A percentile compares a stretch with the other conserved stretches of the same genome.
phyloP scores from a whole-genome alignment of 2,797 vertebrate genomes.

The Loriculus beryllinus region DNA sequence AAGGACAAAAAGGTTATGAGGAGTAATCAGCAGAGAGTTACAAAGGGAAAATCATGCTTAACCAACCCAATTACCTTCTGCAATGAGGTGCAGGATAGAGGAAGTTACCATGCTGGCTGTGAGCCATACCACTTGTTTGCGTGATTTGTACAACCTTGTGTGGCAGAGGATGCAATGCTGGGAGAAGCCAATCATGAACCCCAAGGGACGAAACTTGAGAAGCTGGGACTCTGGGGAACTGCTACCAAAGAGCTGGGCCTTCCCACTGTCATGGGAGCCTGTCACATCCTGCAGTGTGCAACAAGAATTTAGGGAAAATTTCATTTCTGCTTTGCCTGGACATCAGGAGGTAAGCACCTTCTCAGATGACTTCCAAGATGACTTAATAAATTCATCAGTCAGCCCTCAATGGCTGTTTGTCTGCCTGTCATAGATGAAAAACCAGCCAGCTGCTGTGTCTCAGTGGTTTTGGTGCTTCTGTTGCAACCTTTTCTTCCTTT shows the following conservation, averaged over 20 bases:
- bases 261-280: not conserved
- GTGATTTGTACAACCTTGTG: not conserved
- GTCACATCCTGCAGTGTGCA: not conserved
- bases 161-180: not conserved
- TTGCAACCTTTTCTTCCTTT: not conserved
- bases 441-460: not conserved
- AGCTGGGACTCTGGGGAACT: not conserved
- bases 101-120: not conserved
- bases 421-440: not conserved
- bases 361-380: not conserved
- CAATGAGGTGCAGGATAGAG: not conserved
- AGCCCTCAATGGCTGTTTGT: not conserved
- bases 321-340: not conserved
- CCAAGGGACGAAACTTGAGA: not conserved
- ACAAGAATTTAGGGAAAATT: not conserved
- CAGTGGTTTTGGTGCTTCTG: not conserved
- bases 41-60: not conserved
- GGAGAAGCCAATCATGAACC: not conserved
- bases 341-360: not conserved
- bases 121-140: not conserved
- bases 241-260: not conserved
- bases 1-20: not conserved
- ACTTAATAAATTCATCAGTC: not conserved
- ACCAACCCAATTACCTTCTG: accelerated
- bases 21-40: not conserved